Conservation (phyloP, 2,113 vertebrate species). For the Mobula hypostoma region DNA sequence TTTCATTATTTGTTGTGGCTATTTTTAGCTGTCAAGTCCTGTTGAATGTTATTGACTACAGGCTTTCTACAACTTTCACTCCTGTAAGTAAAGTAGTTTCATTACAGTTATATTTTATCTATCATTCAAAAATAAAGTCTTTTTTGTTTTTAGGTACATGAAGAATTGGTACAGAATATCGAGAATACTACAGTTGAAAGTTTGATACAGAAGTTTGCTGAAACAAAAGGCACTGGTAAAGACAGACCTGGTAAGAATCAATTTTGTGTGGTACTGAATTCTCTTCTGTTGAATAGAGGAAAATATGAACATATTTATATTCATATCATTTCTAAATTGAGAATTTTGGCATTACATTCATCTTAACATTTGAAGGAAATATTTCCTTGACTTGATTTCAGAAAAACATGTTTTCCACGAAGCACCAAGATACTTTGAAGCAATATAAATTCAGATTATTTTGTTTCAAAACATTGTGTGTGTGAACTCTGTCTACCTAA, state of each 20-base stretch:
- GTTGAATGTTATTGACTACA: neutral
- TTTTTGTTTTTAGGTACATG: constrained; percentile 68
- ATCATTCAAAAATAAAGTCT: constrained; percentile 27
- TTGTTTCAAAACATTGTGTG: neutral
- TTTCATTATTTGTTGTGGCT: neutral
- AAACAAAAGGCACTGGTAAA: constrained; percentile 90
- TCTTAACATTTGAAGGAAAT: neutral
- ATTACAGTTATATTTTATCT: neutral
- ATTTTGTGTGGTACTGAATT: neutral
- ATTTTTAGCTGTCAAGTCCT: neutral
- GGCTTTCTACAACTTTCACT: neutral
- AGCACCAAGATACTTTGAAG: neutral
- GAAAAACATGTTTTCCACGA: neutral
- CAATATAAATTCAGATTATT: neutral
- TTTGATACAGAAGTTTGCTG: constrained; percentile 86
- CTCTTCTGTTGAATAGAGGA: neutral
- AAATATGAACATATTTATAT: neutral
- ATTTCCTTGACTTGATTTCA: neutral
- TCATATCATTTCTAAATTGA: neutral
- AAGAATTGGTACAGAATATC: constrained; percentile 91
- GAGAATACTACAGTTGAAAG: constrained; percentile 86
- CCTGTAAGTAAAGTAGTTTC: neutral
- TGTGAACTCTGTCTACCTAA: neutral
- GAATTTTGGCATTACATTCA: neutral
- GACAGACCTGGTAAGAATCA: constrained; percentile 81